Conservation (phyloP, 2,113 vertebrate species). For the Albula glossodonta region DNA sequence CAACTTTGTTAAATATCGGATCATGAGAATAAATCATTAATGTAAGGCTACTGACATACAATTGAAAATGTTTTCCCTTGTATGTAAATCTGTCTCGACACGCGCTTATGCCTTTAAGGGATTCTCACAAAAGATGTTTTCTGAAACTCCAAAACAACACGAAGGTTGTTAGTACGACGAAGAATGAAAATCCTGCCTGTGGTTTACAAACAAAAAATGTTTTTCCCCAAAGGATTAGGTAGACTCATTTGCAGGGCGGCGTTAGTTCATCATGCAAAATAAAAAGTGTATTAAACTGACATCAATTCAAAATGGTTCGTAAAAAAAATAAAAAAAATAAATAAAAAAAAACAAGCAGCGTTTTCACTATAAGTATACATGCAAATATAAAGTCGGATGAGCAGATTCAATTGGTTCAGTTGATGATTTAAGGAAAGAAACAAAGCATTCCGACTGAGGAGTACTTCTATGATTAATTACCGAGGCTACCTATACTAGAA, state of each 20-base stretch:
- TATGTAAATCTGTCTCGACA: not conserved
- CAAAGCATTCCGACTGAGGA: not conserved
- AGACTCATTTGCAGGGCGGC: not conserved
- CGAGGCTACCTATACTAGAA: too few species aligned
- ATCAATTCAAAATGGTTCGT: not conserved
- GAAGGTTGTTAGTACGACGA: not conserved
- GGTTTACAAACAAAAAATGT: not conserved
- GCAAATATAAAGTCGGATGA: not conserved
- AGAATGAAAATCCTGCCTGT: not conserved
- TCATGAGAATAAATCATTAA: not conserved
- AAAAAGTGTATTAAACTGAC: not conserved
- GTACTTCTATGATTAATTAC: not conserved
- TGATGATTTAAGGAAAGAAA: not conserved
- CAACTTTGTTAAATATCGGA: not conserved
- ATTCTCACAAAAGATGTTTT: conserved; percentile 4
- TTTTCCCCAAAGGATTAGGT: not conserved
- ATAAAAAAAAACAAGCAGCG: not conserved
- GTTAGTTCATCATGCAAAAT: not conserved
- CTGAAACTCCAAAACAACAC: not conserved
- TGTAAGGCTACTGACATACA: not conserved
- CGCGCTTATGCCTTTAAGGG: not conserved
- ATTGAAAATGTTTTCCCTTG: not conserved
- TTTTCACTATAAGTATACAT: not conserved
- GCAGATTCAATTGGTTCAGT: not conserved
- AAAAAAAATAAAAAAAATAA: too few species aligned